These are phyloP conservation scores for Perizoma affinitatum DNA, from an alignment of 2,888 invertebrate species.

Conservation along the genomic window DNA sequence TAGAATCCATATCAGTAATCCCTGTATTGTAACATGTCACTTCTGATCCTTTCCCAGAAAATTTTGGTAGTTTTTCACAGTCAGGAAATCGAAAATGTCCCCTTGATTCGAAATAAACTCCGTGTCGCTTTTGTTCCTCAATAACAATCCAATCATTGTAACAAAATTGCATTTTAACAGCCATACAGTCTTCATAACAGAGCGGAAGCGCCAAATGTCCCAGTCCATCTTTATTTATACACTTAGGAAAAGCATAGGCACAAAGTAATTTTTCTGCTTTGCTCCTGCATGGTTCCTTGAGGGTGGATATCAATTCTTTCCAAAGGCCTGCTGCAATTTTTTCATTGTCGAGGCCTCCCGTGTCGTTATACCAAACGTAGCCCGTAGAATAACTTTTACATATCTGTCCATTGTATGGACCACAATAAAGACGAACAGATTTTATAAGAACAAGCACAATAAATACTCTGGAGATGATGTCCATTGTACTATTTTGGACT, in stretches of 20 bases:
- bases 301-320: conserved; percentile 92
- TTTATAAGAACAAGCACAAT: conserved; percentile 69
- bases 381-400: conserved; percentile 88
- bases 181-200: conserved; percentile 97
- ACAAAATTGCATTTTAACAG: conserved; percentile 95
- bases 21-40: conserved; percentile 92
- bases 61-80: conserved; percentile 91
- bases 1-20: conserved; percentile 91
- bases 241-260: conserved; percentile 96
- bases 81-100: conserved; percentile 95
- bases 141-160: conserved; percentile 96
- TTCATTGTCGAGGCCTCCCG: conserved; percentile 92
- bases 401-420: conserved; percentile 93
- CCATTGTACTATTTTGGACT: conserved; percentile 65
- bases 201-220: conserved; percentile 89
- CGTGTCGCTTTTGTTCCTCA: conserved; percentile 92
- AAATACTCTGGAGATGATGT: conserved; percentile 60
- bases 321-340: conserved; percentile 92
- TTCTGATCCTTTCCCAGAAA: conserved; percentile 85
- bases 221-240: conserved; percentile 87
- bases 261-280: conserved; percentile 96
- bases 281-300: conserved; percentile 92
- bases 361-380: conserved; percentile 91
- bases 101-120: conserved; percentile 90
- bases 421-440: conserved; percentile 89